Percentiles rank a stretch among this genome's conserved stretches.
These are phyloP conservation scores for Kryptopterus vitreolus DNA, from an alignment of 2,797 vertebrate species.

Conservation along the genomic window DNA sequence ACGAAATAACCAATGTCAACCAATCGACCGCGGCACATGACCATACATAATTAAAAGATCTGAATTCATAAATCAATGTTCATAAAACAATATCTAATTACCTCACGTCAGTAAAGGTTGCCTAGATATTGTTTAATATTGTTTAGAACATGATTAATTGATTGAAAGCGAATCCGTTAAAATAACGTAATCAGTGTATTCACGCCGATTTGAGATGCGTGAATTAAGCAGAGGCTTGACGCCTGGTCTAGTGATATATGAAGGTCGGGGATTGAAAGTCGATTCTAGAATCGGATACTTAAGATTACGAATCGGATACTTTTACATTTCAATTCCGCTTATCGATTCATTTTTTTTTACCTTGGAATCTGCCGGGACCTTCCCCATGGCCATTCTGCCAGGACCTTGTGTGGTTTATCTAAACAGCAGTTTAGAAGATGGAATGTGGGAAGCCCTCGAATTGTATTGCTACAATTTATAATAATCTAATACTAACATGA, in stretches of 20 bases:
- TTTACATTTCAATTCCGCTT: too few species aligned
- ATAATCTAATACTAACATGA: too few species aligned
- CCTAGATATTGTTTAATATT: background rate
- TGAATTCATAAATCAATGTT: background rate
- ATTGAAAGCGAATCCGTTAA: background rate
- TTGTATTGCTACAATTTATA: too few species aligned
- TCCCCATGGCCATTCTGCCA: too few species aligned
- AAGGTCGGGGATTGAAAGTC: too few species aligned
- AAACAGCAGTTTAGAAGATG: too few species aligned
- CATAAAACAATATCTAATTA: background rate
- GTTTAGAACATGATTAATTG: background rate
- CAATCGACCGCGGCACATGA: background rate
- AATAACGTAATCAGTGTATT: background rate
- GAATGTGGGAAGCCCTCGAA: too few species aligned
- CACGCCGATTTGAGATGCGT: background rate
- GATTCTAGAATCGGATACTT: too few species aligned
- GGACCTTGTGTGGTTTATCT: too few species aligned
- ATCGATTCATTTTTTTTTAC: too few species aligned
- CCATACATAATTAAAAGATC: background rate
- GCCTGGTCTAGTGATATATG: background rate
- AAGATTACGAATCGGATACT: too few species aligned
- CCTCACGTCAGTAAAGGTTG: background rate
- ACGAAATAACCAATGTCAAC: background rate
- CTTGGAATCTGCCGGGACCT: too few species aligned
- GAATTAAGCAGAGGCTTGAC: background rate